Percentiles rank a stretch among this genome's conserved stretches.
phyloP scores from a whole-genome alignment of 2,888 invertebrate species.

The Malthinus flaveolus region DNA sequence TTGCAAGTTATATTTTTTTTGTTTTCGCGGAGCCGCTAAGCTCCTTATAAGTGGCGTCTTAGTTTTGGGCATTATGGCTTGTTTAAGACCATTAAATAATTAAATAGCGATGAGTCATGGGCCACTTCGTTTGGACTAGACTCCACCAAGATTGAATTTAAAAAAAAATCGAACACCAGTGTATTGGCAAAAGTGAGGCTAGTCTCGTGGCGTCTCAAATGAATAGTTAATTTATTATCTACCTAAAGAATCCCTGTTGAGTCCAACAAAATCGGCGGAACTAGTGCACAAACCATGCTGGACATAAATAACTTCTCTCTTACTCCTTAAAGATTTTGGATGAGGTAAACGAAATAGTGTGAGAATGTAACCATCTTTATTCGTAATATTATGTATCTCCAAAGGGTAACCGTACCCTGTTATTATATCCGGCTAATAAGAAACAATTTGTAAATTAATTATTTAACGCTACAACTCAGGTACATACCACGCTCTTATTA shows the following conservation, averaged over 20 bases:
- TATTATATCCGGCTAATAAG: neutral
- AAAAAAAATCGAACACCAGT: too few relatives aligned
- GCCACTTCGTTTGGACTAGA: too few relatives aligned
- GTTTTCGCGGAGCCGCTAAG: too few relatives aligned
- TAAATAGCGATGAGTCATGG: too few relatives aligned
- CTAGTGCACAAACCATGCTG: conserved; percentile 1
- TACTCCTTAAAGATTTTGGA: neutral
- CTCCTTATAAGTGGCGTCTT: too few relatives aligned
- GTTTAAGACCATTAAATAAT: too few relatives aligned
- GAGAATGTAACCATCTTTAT: neutral
- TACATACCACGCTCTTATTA: neutral
- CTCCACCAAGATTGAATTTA: too few relatives aligned
- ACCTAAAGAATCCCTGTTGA: neutral
- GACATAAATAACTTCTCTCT: neutral
- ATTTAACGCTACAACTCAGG: too few relatives aligned
- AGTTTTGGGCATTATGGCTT: too few relatives aligned
- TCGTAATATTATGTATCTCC: neutral
- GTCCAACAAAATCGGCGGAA: neutral
- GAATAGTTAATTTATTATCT: neutral
- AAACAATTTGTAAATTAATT: neutral
- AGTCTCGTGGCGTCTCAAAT: neutral
- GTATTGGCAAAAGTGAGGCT: too few relatives aligned
- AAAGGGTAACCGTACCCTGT: neutral
- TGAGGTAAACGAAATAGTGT: neutral
- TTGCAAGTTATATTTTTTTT: too few relatives aligned